Percentiles rank a stretch among this genome's conserved stretches.
Evolutionary conservation across 2,888 invertebrate genomes (phyloP).

Genomic region (Punctoribates punctum): DNA sequence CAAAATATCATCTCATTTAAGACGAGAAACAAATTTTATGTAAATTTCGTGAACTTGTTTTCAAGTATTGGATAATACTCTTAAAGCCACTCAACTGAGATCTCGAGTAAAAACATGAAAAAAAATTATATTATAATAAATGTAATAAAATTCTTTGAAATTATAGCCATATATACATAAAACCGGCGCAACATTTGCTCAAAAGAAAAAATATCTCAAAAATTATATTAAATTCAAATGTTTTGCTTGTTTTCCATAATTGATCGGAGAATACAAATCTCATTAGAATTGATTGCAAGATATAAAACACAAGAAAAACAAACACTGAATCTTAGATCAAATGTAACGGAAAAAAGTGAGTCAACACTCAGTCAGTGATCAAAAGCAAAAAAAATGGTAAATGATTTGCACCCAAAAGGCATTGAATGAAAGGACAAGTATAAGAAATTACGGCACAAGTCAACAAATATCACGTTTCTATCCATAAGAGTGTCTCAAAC

Average conservation of each 20-base stretch:
- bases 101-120: too few relatives aligned
- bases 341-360: background rate
- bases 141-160: background rate
- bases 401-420: conserved; percentile 22
- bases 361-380: conserved; percentile 4
- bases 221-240: background rate
- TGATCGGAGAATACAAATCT: background rate
- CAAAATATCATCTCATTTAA: too few relatives aligned
- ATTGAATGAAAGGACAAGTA: background rate
- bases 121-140: background rate
- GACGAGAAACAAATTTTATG: too few relatives aligned
- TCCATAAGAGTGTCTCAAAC: background rate
- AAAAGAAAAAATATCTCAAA: background rate
- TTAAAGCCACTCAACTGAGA: too few relatives aligned
- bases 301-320: background rate
- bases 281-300: background rate
- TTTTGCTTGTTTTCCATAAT: background rate
- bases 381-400: background rate
- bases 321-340: background rate
- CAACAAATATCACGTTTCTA: conserved; percentile 30
- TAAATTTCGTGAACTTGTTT: too few relatives aligned
- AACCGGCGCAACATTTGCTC: background rate
- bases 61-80: too few relatives aligned
- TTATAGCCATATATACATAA: background rate
- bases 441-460: conserved; percentile 8